Base-by-base conservation (phyloP, 2,113 vertebrate species). In the Peucedramus taeniatus region DNA sequence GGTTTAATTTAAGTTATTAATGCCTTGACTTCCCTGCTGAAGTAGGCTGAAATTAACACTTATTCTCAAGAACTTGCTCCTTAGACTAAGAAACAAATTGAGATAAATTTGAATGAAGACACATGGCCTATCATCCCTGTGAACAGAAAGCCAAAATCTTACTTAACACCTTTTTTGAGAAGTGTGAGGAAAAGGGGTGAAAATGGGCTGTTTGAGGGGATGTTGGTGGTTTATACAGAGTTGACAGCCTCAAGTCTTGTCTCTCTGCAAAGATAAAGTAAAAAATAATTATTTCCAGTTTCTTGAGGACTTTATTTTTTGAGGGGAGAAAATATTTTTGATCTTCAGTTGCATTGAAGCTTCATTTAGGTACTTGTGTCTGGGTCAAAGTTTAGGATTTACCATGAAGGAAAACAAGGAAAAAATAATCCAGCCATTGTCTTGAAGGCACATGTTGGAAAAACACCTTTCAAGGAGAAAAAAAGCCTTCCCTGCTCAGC, bases 61-160 rank as follows among this genome's bases (percentile, higher is more conserved):
- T 82, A 54, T 64, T 45, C 39, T 83, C 60, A 63, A 87, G 39
- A 91, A 82, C 49, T 80, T 72, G 12, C 37, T 93, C 42, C 35
- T 92, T 63, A 42, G 39, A 69, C 45, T 61, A 54, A 87, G 74
- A 87, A 68, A 82, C 56, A 90, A 82, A 78, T 39, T 60, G 49
- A 75, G 63, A 50, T 66, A 39, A 10, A 71, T 90, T 93, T 83
- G 61, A 87, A 57, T 76, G 57, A 87, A 87, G 75, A 68, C 69
- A 37, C 30, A 22, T 64, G 45, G 17, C 53, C 39, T 81, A 18
- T 64, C 35, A 81, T 47, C 50, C 47, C 69, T 89, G 33, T 57
- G 59, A 89, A 78, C 51, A 71, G 47, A 83, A 94, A 72, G 63
- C 57, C 64, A 81, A 49, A 93, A 65, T 90, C n/a, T 74, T 63